Percentiles rank a stretch among this genome's conserved stretches.
phyloP scores from a whole-genome alignment of 2,113 vertebrate genomes.

The Trochalopteron elliotii region DNA sequence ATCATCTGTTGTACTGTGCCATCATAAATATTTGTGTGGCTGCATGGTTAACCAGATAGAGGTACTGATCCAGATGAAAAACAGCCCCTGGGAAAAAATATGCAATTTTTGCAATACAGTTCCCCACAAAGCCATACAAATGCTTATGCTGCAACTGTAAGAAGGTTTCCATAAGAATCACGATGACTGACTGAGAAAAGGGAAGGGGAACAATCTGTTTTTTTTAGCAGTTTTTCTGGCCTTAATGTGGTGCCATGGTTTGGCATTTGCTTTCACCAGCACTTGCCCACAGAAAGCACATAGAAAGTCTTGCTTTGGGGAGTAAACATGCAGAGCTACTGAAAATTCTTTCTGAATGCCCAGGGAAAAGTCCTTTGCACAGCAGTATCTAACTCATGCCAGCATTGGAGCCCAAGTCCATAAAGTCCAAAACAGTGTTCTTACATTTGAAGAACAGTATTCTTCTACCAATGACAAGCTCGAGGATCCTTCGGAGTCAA shows the following conservation, averaged over 20 bases:
- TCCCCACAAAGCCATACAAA: slow-evolving; percentile 22
- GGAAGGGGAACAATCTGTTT: neutral
- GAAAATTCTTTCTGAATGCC: neutral
- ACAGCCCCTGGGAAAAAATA: neutral
- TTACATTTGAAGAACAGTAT: neutral
- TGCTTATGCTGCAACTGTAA: slow-evolving; percentile 6
- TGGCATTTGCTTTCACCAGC: neutral
- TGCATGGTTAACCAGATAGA: neutral
- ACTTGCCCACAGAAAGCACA: neutral
- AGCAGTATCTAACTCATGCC: neutral
- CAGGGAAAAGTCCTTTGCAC: neutral
- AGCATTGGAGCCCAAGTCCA: neutral
- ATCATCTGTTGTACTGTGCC: slow-evolving; percentile 30
- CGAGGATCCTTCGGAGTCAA: neutral
- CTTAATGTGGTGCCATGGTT: neutral
- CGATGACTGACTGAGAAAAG: neutral
- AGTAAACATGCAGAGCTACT: neutral
- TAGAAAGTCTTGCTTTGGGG: neutral
- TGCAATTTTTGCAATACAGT: neutral
- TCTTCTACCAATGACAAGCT: neutral
- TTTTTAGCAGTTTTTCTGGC: neutral
- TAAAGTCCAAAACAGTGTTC: neutral
- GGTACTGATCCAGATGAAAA: slow-evolving; percentile 8
- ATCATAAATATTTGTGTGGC: slow-evolving; percentile 44
- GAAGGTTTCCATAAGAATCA: neutral